Conservation (phyloP, 2,113 vertebrate species). For the Melanerpes aurifrons region DNA sequence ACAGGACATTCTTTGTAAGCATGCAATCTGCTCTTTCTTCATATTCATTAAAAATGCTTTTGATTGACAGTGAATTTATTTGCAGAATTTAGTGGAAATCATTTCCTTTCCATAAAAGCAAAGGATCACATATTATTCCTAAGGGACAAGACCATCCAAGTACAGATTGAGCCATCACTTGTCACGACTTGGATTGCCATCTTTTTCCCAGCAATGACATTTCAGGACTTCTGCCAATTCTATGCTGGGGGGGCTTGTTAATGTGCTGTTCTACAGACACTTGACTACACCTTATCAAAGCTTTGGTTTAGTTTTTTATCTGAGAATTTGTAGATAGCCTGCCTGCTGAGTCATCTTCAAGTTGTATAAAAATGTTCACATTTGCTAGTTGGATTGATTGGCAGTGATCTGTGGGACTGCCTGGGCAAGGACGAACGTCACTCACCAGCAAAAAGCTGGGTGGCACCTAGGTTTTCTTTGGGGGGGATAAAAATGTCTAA, state of each 20-base stretch:
- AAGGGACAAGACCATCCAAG: not conserved
- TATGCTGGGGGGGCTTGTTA: not conserved
- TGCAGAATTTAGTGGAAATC: not conserved
- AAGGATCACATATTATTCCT: rapidly evolving
- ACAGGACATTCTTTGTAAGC: not conserved
- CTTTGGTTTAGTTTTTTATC: not conserved
- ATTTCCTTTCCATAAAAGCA: not conserved
- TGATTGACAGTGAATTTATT: not conserved
- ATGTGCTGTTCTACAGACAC: not conserved
- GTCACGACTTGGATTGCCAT: not conserved
- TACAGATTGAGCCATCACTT: not conserved
- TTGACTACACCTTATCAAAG: not conserved
- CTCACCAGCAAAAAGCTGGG: not conserved
- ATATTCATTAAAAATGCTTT: not conserved
- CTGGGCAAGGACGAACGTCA: not conserved
- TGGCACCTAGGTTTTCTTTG: not conserved
- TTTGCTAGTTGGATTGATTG: not conserved
- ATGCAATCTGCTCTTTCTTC: not conserved
- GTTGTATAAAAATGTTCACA: not conserved
- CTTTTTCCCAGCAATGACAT: rapidly evolving
- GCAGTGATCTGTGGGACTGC: not conserved
- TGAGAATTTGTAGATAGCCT: not conserved
- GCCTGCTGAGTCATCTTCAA: not conserved
- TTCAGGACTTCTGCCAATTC: not conserved
- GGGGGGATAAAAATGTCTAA: rapidly evolving